These are phyloP conservation scores for Pocillopora verrucosa DNA, from an alignment of 64 coral and sea anemone species.

Conservation along the genomic window DNA sequence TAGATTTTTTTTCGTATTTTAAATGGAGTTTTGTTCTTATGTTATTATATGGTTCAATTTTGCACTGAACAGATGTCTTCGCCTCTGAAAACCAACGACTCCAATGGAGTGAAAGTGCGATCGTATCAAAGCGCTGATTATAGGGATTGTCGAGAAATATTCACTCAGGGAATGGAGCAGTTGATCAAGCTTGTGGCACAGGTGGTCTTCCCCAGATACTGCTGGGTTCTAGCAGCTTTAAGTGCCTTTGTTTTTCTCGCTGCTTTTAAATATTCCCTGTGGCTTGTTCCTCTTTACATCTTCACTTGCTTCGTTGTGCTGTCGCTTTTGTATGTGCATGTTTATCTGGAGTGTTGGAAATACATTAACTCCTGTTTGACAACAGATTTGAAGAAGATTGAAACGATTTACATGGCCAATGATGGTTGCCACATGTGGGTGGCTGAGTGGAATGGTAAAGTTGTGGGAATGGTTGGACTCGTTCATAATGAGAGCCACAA, in stretches of 20 bases:
- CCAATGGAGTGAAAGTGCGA: slow-evolving; percentile 38
- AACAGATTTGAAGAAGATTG: slow-evolving; percentile 67
- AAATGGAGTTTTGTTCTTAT: neutral
- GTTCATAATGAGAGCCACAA: slow-evolving; percentile 20
- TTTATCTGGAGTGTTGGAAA: slow-evolving; percentile 47
- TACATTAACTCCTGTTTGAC: slow-evolving; percentile 42
- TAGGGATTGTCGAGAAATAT: slow-evolving; percentile 57
- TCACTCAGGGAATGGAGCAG: slow-evolving; percentile 60
- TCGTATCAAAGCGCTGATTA: slow-evolving; percentile 51
- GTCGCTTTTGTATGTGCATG: slow-evolving; percentile 58
- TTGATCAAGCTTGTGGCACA: slow-evolving; percentile 20
- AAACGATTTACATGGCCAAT: slow-evolving; percentile 57
- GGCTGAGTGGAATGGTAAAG: slow-evolving; percentile 50
- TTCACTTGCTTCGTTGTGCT: slow-evolving; percentile 52
- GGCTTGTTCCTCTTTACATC: slow-evolving; percentile 51
- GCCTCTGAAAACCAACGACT: neutral
- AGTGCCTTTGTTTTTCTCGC: slow-evolving; percentile 45
- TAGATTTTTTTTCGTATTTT: too few relatives aligned
- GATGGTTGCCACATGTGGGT: slow-evolving; percentile 71
- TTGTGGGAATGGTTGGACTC: slow-evolving; percentile 74
- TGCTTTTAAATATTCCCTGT: slow-evolving; percentile 50
- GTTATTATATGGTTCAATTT: neutral
- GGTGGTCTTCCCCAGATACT: slow-evolving; percentile 59
- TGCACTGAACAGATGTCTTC: neutral
- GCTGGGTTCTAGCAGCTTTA: slow-evolving; percentile 35